These are phyloP conservation scores for Batillaria attramentaria DNA, from an alignment of 1,140 invertebrate genomes.

Conservation along the genomic window DNA sequence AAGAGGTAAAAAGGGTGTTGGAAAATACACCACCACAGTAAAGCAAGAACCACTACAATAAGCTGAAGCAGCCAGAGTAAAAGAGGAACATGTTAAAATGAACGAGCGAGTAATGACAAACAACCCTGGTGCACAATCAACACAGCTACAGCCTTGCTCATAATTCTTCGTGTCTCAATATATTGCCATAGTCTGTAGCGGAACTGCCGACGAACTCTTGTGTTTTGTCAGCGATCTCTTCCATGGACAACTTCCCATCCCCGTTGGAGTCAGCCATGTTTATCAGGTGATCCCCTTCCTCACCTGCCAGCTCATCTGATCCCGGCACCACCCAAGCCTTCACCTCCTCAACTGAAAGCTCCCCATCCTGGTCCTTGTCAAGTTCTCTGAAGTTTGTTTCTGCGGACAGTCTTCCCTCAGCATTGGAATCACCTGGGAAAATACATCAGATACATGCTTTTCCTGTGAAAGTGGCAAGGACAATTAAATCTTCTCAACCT, in stretches of 20 bases:
- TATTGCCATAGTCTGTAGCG: constrained; percentile 4
- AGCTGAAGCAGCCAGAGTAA: too few species aligned
- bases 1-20: too few species aligned
- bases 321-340: constrained; percentile 92
- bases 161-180: constrained; percentile 16
- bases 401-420: constrained; percentile 87
- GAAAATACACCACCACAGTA: too few species aligned
- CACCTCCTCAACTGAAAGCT: constrained; percentile 85
- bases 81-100: too few species aligned
- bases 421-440: constrained; percentile 78
- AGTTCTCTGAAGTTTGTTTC: constrained; percentile 94
- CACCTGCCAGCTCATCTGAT: constrained; percentile 89
- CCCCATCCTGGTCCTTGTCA: constrained; percentile 90
- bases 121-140: too few species aligned
- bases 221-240: constrained; percentile 9
- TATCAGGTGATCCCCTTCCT: constrained; percentile 94
- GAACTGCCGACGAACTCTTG: constrained; percentile 14
- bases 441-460: constrained; percentile 29
- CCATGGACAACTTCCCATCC: constrained; percentile 75
- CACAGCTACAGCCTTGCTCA: too few species aligned
- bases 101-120: too few species aligned
- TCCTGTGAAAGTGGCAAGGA: too few species aligned
- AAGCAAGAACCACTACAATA: too few species aligned
- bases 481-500: not conserved
- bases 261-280: constrained; percentile 89